These are phyloP conservation scores for Zaprionus ornatus DNA, from an alignment of 1,140 invertebrate species.

Conservation along the genomic window DNA sequence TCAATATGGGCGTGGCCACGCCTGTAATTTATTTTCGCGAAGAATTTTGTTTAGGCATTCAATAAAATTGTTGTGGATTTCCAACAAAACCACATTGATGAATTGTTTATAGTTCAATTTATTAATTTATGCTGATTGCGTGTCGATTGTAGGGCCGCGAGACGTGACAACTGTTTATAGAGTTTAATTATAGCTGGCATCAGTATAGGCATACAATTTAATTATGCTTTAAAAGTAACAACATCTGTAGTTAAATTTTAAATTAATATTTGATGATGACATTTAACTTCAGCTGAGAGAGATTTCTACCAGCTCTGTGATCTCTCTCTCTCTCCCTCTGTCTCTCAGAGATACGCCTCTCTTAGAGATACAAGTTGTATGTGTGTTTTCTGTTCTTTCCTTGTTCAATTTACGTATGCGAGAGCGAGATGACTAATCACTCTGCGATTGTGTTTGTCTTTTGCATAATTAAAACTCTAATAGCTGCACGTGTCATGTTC, in stretches of 20 bases:
- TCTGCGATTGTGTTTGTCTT: background rate
- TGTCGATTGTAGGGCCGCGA: background rate
- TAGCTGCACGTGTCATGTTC: background rate
- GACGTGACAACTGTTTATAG: background rate
- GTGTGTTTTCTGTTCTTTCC: too few species aligned
- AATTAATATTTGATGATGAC: too few species aligned
- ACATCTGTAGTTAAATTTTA: too few species aligned
- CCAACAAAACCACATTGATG: constrained; percentile 13
- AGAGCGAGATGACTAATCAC: background rate
- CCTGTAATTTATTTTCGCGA: constrained; percentile 54
- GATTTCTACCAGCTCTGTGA: too few species aligned
- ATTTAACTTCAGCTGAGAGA: too few species aligned
- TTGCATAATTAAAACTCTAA: background rate
- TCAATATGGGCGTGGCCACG: constrained; percentile 42
- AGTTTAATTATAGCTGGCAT: background rate
- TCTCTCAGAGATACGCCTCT: too few species aligned
- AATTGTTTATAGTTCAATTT: constrained; percentile 20
- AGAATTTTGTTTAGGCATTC: constrained; percentile 19
- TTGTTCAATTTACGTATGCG: background rate
- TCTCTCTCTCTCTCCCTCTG: too few species aligned
- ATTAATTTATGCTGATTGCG: constrained; percentile 17
- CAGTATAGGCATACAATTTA: background rate
- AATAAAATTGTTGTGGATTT: constrained; percentile 27
- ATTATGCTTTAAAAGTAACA: background rate
- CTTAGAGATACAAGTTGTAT: too few species aligned